Evolutionary conservation across 2,113 vertebrate species (phyloP).

Genomic region (Meriones unguiculatus): DNA sequence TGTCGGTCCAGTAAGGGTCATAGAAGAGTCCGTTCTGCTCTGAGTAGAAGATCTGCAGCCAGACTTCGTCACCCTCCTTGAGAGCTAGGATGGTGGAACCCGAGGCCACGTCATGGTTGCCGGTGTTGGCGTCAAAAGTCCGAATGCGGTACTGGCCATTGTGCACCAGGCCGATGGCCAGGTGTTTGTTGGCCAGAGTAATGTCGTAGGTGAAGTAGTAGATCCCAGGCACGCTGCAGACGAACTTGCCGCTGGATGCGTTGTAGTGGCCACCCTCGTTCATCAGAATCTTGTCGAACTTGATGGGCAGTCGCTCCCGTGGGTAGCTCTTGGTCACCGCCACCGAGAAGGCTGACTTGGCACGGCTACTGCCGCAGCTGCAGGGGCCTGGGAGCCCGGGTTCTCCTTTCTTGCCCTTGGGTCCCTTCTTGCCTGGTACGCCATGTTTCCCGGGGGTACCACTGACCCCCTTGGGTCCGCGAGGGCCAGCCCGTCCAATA

Average conservation of each 20-base stretch:
- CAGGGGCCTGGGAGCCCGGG: slow-evolving; percentile 92
- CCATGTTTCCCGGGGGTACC: slow-evolving; percentile 90
- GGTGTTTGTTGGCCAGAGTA: slow-evolving; percentile 96
- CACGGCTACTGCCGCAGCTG: slow-evolving; percentile 87
- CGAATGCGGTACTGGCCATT: slow-evolving; percentile 97
- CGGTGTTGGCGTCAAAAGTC: slow-evolving; percentile 98
- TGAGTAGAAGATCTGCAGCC: slow-evolving; percentile 98
- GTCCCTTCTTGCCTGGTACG: slow-evolving; percentile 90
- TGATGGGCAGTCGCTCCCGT: slow-evolving; percentile 95
- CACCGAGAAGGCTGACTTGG: slow-evolving; percentile 96
- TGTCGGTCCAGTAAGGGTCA: slow-evolving; percentile 98
- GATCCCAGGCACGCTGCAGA: slow-evolving; percentile 94
- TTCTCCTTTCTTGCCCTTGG: slow-evolving; percentile 89
- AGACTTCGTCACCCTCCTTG: slow-evolving; percentile 93
- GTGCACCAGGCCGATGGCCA: slow-evolving; percentile 97
- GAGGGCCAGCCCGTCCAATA: slow-evolving; percentile 93
- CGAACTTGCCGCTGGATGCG: slow-evolving; percentile 93
- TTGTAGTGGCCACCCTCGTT: slow-evolving; percentile 97
- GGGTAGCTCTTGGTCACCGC: slow-evolving; percentile 97
- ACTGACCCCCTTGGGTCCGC: slow-evolving; percentile 91
- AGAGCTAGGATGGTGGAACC: slow-evolving; percentile 95
- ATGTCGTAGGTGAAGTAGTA: slow-evolving; percentile 99
- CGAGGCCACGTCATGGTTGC: slow-evolving; percentile 96
- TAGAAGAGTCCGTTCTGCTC: slow-evolving; percentile 98
- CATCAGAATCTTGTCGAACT: slow-evolving; percentile 95